A percentile compares a stretch with the other conserved stretches of the same genome.
Evolutionary conservation across 2,888 invertebrate genomes (phyloP).

Genomic region (Melipona bicolor): DNA sequence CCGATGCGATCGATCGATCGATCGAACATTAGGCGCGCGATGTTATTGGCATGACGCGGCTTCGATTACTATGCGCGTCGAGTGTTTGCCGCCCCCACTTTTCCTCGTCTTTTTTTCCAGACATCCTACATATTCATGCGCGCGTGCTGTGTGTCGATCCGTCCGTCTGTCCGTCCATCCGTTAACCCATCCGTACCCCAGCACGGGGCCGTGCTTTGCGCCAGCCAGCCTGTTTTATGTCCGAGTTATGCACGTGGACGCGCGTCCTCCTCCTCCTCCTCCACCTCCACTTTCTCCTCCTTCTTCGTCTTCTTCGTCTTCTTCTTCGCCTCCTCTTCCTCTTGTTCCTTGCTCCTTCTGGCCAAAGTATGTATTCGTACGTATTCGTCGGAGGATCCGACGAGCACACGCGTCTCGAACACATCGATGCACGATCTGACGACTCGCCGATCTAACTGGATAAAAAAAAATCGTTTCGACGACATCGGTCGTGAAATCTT

Average conservation of each 20-base stretch:
- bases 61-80: conserved; percentile 80
- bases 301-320: not conserved
- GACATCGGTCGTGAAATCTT: no score
- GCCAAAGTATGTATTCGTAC: not conserved
- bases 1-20: conserved; percentile 77
- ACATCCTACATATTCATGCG: conserved; percentile 82
- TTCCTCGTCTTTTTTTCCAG: conserved; percentile 74
- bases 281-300: conserved; percentile 3
- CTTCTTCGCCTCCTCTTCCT: not conserved
- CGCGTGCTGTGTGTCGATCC: conserved; percentile 79
- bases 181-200: conserved; percentile 57
- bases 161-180: conserved; percentile 60
- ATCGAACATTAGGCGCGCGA: conserved; percentile 78
- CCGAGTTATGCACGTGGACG: conserved; percentile 57
- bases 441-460: no score
- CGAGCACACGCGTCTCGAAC: conserved; percentile 52
- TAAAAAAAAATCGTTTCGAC: no score
- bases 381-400: conserved; percentile 32
- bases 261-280: conserved; percentile 19
- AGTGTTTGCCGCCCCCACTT: conserved; percentile 69
- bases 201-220: conserved; percentile 48
- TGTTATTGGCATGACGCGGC: conserved; percentile 81
- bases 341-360: not conserved
- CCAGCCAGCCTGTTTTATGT: conserved; percentile 60
- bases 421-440: conserved; percentile 8